A percentile compares a stretch with the other conserved stretches of the same genome.
These are phyloP conservation scores for Chaetophractus vellerosus DNA, from an alignment of 2,797 vertebrate genomes.

Conservation along the genomic window DNA sequence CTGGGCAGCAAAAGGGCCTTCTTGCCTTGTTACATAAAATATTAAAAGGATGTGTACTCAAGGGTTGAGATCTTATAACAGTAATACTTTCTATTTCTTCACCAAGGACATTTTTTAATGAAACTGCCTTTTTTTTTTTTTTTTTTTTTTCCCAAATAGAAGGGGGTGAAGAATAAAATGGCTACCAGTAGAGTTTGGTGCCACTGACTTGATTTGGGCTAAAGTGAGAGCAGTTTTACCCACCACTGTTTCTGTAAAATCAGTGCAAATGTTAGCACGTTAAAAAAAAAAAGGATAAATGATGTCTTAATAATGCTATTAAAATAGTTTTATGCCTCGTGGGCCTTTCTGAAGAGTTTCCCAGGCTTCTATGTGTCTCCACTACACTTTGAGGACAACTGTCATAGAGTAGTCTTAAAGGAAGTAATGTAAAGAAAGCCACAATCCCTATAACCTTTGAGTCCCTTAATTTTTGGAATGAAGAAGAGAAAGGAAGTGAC, in stretches of 20 bases:
- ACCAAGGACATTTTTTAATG: not conserved
- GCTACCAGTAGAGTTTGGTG: not conserved
- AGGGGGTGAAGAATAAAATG: not conserved
- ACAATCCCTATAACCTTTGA: not conserved
- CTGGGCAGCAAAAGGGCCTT: not conserved
- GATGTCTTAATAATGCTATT: slow-evolving; percentile 5
- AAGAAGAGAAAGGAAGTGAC: not conserved
- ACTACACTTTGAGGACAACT: not conserved
- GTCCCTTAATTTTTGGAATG: not conserved
- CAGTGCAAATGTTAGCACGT: not conserved
- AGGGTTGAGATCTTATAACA: slow-evolving; percentile 4
- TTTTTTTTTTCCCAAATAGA: not conserved
- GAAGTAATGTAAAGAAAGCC: not conserved
- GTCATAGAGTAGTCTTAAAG: not conserved
- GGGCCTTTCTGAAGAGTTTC: not conserved
- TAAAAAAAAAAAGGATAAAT: not conserved
- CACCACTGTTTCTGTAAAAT: not conserved
- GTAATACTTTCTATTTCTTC: not conserved
- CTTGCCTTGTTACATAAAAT: not conserved
- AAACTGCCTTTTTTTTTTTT: not conserved
- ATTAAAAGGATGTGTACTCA: slow-evolving; percentile 14
- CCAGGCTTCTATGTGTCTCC: not conserved
- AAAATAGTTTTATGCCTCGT: not conserved
- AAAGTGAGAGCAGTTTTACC: not conserved
- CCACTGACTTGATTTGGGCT: not conserved